Evolutionary conservation across 2,113 vertebrate genomes (phyloP).

Genomic region (Gallinago media): DNA sequence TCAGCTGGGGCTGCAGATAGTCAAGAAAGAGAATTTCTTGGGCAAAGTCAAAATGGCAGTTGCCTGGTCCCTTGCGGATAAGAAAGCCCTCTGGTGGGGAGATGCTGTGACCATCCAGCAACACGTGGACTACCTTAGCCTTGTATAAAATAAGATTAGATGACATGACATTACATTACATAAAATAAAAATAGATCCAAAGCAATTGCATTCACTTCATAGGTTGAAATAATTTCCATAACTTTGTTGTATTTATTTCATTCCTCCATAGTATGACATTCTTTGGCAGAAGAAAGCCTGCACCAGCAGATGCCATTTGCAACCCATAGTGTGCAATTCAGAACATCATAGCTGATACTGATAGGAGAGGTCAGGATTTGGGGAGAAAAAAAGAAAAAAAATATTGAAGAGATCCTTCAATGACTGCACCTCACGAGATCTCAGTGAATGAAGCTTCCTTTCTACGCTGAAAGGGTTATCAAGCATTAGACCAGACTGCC

Average conservation of each 20-base stretch:
- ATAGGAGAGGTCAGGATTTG: neutral
- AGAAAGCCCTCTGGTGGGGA: conserved; percentile 91
- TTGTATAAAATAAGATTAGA: conserved; percentile 31
- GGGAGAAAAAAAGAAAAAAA: fast-evolving
- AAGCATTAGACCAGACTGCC: neutral
- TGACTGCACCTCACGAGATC: neutral
- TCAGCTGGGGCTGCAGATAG: conserved; percentile 73
- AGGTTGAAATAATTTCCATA: neutral
- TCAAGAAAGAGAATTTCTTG: conserved; percentile 96
- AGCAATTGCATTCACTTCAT: neutral
- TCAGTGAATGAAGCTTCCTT: neutral
- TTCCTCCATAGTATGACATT: neutral
- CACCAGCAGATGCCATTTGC: neutral
- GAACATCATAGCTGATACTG: neutral
- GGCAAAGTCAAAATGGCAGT: conserved; percentile 98
- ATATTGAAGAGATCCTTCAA: neutral
- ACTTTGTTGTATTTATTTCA: neutral
- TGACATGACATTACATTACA: neutral
- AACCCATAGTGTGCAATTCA: neutral
- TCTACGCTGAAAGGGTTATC: neutral
- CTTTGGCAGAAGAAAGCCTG: neutral
- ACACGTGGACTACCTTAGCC: conserved; percentile 88
- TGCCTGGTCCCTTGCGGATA: conserved; percentile 92
- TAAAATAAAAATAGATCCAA: neutral
- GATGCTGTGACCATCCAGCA: conserved; percentile 84